Evolutionary conservation across 35 echinoderm and acorn worm genomes (phyloP), one percentile per base, ranked within the genome.

Genomic region (Ptychodera flava): DNA sequence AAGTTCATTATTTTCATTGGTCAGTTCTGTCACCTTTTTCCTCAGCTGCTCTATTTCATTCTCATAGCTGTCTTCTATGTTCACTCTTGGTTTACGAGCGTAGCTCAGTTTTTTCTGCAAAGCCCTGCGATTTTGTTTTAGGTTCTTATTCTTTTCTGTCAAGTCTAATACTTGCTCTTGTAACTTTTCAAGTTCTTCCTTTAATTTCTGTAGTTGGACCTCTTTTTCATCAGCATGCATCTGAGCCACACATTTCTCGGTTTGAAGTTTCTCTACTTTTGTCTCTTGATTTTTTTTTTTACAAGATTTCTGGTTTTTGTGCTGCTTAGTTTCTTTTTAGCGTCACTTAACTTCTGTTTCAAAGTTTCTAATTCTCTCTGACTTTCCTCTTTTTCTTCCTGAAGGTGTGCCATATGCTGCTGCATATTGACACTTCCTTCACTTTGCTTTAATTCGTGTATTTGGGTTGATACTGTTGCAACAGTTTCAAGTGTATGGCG

Each of bases 1-100:
- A 12, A 86, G 37, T 31, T 86, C 85, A 6, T 86, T 86, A 37
- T 86, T 86, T 77, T 86, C 77, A 78, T 81, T 10, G 1, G 1
- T 10, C 1, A 79, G 78, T 1, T 30, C 1, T 10, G 29, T 32
- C 1, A 79, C 33, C 1, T 32, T 1, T 30, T 79, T 32, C 33
- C 33, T 32, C 1, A 79, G 78, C 2, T 1, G n/a, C n/a, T n/a
- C n/a, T n/a, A n/a, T 28, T 30, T 79, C 78, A 10, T 79, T 1
- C 28, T 79, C 28, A 1, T 10, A 1, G 1, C 1, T 1, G 29
- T 79, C n/a, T 79, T 79, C 33, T 79, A 79, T 10, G 29, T 28
- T 79, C 78, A 28, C 29, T 10, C 1, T 1, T 30, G n/a, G 78
- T 79, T 79, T 79, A n/a, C 33, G 1, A 10, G 33, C 78, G 1